A percentile compares a stretch with the other conserved stretches of the same genome.
These are phyloP conservation scores for Podarcis muralis DNA, from an alignment of 2,113 vertebrate genomes.

Conservation along the genomic window DNA sequence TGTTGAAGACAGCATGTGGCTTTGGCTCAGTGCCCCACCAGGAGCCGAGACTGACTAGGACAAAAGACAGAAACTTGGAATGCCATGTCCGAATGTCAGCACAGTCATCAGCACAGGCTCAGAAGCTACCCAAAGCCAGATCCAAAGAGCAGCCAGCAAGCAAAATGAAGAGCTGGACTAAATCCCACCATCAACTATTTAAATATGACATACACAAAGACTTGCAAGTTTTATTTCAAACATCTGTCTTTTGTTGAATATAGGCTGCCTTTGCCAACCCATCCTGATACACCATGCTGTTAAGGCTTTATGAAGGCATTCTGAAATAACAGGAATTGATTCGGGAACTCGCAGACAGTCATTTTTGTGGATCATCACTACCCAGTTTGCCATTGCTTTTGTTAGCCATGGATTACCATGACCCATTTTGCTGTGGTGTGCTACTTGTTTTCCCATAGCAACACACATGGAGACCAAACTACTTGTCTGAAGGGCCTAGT, in stretches of 20 bases:
- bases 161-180: neutral
- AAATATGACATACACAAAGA: neutral
- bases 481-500: neutral
- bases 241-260: neutral
- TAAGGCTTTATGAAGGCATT: conserved; percentile 9
- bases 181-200: conserved; percentile 5
- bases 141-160: neutral
- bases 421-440: neutral
- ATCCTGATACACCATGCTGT: neutral
- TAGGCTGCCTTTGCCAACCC: neutral
- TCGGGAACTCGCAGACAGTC: neutral
- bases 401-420: neutral
- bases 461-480: neutral
- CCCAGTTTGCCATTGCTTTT: neutral
- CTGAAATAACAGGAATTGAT: neutral
- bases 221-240: conserved; percentile 13
- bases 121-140: neutral
- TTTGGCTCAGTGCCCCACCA: neutral
- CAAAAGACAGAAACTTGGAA: conserved; percentile 29
- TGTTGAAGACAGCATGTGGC: neutral
- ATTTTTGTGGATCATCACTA: neutral
- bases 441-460: neutral
- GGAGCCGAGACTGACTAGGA: conserved; percentile 33
- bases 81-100: neutral
- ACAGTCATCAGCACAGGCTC: neutral